A percentile compares a stretch with the other conserved stretches of the same genome.
Conservation (phyloP, 2,888 invertebrate species). For the Eudemis profundana region DNA sequence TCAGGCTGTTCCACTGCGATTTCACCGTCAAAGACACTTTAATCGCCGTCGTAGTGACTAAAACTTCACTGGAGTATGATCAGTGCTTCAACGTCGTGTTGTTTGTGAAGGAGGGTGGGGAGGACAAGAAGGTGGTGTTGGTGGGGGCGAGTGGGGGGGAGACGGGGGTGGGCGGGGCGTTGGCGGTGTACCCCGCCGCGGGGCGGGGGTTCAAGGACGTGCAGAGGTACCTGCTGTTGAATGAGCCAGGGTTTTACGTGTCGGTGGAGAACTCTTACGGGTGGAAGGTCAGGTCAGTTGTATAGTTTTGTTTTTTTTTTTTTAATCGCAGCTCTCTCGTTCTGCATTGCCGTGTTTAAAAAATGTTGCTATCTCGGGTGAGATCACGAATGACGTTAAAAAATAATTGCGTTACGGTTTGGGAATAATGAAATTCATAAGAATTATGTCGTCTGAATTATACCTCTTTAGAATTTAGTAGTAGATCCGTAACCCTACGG, state of each 20-base stretch:
- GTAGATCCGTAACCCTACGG: no score
- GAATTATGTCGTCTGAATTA: no score
- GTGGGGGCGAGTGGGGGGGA: constrained; percentile 53
- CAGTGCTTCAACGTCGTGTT: constrained; percentile 67
- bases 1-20: constrained; percentile 71
- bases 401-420: no score
- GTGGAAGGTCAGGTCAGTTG: constrained; percentile 72
- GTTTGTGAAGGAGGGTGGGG: constrained; percentile 46
- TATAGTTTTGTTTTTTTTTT: background rate
- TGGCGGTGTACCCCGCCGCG: constrained; percentile 33
- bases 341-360: no score
- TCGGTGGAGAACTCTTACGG: constrained; percentile 68
- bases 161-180: constrained; percentile 3
- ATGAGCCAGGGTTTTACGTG: constrained; percentile 72
- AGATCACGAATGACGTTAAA: no score
- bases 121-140: constrained; percentile 53
- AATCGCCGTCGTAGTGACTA: constrained; percentile 73
- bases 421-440: no score
- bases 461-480: no score
- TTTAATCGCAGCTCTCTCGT: background rate
- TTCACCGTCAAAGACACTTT: constrained; percentile 60
- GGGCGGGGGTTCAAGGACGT: constrained; percentile 53
- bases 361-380: no score
- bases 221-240: constrained; percentile 65
- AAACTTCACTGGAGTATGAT: constrained; percentile 52